Evolutionary conservation across 2,113 vertebrate genomes (phyloP).

Genomic region (Tetrao urogallus): DNA sequence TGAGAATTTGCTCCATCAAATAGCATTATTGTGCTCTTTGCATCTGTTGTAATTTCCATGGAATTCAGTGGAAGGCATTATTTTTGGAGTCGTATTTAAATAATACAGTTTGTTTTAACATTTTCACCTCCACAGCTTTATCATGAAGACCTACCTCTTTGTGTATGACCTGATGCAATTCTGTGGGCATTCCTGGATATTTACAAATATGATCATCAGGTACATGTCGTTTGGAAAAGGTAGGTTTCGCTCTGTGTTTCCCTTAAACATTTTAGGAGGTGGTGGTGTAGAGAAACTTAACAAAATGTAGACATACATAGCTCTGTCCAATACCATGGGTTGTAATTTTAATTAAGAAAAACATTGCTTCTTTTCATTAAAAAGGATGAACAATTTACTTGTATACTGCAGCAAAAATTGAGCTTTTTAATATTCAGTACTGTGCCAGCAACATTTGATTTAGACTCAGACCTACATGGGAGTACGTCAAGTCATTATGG

Average conservation of each 20-base stretch:
- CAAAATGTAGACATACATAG: not conserved
- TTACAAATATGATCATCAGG: conserved; percentile 90
- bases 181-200: conserved; percentile 96
- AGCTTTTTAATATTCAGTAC: not conserved
- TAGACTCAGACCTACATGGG: not conserved
- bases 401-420: not conserved
- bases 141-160: conserved; percentile 86
- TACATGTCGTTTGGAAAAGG: conserved; percentile 93
- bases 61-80: not conserved
- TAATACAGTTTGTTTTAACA: not conserved
- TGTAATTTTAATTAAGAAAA: not conserved
- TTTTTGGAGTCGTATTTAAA: not conserved
- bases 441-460: not conserved
- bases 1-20: not conserved
- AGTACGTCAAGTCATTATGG: not conserved
- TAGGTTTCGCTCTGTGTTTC: conserved; percentile 61
- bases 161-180: conserved; percentile 93
- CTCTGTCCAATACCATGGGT: not conserved
- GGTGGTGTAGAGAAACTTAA: not conserved
- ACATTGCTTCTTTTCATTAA: not conserved
- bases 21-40: not conserved
- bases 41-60: not conserved
- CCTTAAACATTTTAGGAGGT: not conserved
- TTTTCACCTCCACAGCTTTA: conserved; percentile 76
- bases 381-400: not conserved